These are phyloP conservation scores for Cryptocheilus praepositus DNA, from an alignment of 2,888 invertebrate species.

Conservation along the genomic window DNA sequence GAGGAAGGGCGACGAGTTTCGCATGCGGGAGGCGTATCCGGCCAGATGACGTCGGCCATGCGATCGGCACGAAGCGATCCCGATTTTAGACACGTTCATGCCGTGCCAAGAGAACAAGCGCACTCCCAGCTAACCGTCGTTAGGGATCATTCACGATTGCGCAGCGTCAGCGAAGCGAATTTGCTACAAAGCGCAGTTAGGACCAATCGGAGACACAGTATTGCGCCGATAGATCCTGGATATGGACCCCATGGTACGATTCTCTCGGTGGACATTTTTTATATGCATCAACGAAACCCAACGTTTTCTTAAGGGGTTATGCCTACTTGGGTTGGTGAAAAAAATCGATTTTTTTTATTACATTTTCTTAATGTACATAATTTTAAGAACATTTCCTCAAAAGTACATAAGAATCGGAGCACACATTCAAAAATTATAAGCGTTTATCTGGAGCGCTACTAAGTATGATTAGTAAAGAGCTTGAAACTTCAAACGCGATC, in stretches of 20 bases:
- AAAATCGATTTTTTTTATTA: too few species aligned
- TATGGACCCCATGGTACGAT: constrained; percentile 52
- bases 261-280: too few species aligned
- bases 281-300: too few species aligned
- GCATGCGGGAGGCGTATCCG: constrained; percentile 49
- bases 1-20: constrained; percentile 77
- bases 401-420: too few species aligned
- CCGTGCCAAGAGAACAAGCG: constrained; percentile 64
- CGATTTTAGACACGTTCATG: constrained; percentile 79
- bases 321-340: too few species aligned
- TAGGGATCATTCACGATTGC: constrained; percentile 62
- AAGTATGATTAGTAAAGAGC: too few species aligned
- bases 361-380: too few species aligned
- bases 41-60: constrained; percentile 59
- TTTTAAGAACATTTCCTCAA: too few species aligned
- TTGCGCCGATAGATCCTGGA: constrained; percentile 71
- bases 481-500: too few species aligned
- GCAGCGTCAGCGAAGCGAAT: constrained; percentile 91
- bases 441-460: too few species aligned
- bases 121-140: constrained; percentile 63
- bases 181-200: constrained; percentile 76
- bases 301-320: too few species aligned
- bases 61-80: constrained; percentile 91
- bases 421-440: too few species aligned
- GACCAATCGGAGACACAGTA: constrained; percentile 68